Percentiles rank a stretch among this genome's conserved stretches.
phyloP scores from a whole-genome alignment of 2,888 invertebrate genomes.

The Galerucella pusilla region DNA sequence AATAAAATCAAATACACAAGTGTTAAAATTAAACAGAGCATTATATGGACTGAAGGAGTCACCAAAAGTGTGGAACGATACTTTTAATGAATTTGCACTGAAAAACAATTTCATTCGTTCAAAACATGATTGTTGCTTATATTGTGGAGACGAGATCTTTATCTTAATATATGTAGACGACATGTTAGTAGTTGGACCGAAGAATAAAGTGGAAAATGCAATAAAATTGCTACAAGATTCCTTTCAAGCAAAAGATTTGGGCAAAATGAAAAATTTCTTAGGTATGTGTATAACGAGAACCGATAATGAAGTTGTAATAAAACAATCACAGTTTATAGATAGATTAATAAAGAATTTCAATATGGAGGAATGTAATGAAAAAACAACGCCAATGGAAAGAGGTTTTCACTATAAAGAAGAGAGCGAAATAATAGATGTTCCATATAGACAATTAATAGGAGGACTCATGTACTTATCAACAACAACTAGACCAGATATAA shows the following conservation, averaged over 20 bases:
- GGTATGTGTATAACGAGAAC: constrained; percentile 34
- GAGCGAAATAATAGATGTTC: too few relatives aligned
- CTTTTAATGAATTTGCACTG: constrained; percentile 38
- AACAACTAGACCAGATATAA: too few relatives aligned
- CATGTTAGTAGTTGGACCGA: too few relatives aligned
- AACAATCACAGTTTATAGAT: constrained; percentile 36
- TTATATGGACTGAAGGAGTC: constrained; percentile 40
- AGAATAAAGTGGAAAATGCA: too few relatives aligned
- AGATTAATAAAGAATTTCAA: constrained; percentile 39
- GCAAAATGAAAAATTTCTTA: constrained; percentile 34
- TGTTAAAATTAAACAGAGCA: constrained; percentile 38
- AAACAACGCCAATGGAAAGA: constrained; percentile 38
- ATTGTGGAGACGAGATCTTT: too few relatives aligned
- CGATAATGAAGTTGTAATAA: constrained; percentile 22
- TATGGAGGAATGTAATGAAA: constrained; percentile 32
- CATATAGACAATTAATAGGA: too few relatives aligned
- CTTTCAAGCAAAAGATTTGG: too few relatives aligned
- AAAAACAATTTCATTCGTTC: constrained; percentile 35
- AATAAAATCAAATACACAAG: constrained; percentile 22
- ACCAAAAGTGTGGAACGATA: constrained; percentile 38
- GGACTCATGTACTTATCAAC: too few relatives aligned
- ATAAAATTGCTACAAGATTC: too few relatives aligned
- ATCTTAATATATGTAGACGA: too few relatives aligned
- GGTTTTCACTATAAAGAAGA: constrained; percentile 23
- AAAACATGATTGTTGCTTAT: too few relatives aligned